A percentile compares a stretch with the other conserved stretches of the same genome.
Conservation (phyloP, 2,113 vertebrate genomes). For the Salvelinus namaycush region DNA sequence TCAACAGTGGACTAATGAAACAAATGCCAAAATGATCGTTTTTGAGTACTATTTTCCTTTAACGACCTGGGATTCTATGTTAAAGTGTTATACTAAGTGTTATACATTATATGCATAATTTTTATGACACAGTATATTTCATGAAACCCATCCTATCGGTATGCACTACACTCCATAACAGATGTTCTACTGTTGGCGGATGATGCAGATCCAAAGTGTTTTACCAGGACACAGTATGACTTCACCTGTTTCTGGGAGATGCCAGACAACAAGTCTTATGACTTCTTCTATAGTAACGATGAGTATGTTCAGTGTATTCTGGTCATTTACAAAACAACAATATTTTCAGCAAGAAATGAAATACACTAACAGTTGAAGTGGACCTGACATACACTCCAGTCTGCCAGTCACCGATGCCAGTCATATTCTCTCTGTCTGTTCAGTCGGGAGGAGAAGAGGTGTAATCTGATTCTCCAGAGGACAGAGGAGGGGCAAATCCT, state of each 20-base stretch:
- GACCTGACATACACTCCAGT: background rate
- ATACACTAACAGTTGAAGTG: no score
- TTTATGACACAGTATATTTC: no score
- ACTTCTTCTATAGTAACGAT: conserved; percentile 74
- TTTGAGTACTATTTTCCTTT: no score
- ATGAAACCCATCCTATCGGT: no score
- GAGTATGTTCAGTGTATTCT: conserved; percentile 66
- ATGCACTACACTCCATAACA: conserved; percentile 44
- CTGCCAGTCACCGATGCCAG: background rate
- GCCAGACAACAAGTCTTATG: conserved; percentile 44
- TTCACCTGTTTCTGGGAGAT: conserved; percentile 92
- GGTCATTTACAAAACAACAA: no score
- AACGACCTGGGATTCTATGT: no score
- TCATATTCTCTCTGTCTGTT: background rate
- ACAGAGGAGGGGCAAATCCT: conserved; percentile 49
- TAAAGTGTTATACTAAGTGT: background rate
- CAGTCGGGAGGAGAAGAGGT: conserved; percentile 42
- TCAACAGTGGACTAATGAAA: no score
- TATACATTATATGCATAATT: no score
- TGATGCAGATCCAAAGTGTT: conserved; percentile 81
- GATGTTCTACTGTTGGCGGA: conserved; percentile 75
- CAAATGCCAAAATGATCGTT: no score
- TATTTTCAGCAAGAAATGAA: no score
- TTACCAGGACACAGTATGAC: conserved; percentile 77
- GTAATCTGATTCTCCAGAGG: conserved; percentile 66